These are phyloP conservation scores for Ellobium chinense DNA, from an alignment of 2,888 invertebrate species.

Conservation along the genomic window DNA sequence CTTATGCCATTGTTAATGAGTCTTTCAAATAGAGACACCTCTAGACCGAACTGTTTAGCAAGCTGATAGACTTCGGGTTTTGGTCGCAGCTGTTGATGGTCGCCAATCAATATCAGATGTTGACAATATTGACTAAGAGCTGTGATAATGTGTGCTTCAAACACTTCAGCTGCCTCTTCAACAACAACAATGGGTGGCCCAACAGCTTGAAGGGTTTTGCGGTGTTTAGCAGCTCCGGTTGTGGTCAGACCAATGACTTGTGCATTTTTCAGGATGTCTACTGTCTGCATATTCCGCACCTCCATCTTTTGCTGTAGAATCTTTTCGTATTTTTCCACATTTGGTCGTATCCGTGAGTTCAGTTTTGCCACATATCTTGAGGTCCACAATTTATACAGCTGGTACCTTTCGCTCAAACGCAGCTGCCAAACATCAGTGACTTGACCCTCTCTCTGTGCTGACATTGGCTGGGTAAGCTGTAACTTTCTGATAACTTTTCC, in stretches of 20 bases:
- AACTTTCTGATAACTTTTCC: neutral
- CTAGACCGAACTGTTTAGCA: constrained; percentile 84
- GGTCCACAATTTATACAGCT: constrained; percentile 31
- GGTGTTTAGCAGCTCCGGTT: constrained; percentile 73
- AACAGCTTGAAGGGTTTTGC: constrained; percentile 64
- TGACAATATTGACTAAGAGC: constrained; percentile 86
- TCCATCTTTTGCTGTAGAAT: neutral
- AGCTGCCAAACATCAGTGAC: constrained; percentile 20
- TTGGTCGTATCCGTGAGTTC: neutral
- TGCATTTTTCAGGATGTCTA: constrained; percentile 58
- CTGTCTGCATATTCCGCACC: constrained; percentile 51
- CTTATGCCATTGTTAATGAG: constrained; percentile 85
- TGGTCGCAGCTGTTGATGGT: constrained; percentile 90
- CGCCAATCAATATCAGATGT: constrained; percentile 90
- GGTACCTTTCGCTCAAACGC: neutral
- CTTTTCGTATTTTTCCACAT: neutral
- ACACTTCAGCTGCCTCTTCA: constrained; percentile 89
- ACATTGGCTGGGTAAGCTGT: neutral
- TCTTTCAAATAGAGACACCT: constrained; percentile 90
- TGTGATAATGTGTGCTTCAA: constrained; percentile 89
- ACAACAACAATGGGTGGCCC: constrained; percentile 81
- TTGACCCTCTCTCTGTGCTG: neutral
- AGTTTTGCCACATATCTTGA: constrained; percentile 17
- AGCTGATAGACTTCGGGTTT: constrained; percentile 85
- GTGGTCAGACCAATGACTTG: constrained; percentile 76